A percentile compares a stretch with the other conserved stretches of the same genome.
phyloP scores from a whole-genome alignment of 2,113 vertebrate species.

The Anarhynchus alexandrinus region DNA sequence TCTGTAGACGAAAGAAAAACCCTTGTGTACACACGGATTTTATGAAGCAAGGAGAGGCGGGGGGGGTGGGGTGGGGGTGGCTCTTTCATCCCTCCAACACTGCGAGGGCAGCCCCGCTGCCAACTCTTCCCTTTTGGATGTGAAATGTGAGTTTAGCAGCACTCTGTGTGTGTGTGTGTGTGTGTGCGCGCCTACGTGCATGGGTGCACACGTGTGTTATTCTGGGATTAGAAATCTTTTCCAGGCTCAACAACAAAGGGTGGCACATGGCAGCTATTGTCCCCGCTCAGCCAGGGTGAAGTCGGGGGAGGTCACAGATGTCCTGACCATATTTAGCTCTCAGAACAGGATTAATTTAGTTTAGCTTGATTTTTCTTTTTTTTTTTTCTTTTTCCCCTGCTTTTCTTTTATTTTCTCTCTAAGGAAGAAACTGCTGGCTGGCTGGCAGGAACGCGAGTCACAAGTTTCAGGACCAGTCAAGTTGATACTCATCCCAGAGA shows the following conservation, averaged over 20 bases:
- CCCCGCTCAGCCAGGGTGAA: constrained; percentile 37
- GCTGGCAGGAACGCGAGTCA: not conserved
- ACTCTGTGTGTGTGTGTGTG: not conserved
- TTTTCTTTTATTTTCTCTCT: not conserved
- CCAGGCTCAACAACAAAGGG: constrained; percentile 38
- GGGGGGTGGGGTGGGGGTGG: too few species aligned
- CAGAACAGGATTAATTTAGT: constrained; percentile 40
- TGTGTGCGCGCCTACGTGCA: constrained; percentile 14
- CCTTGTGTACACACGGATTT: constrained; percentile 28
- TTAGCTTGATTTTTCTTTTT: not conserved
- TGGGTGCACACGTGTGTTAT: not conserved
- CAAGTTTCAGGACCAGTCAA: not conserved
- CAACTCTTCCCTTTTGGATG: not conserved
- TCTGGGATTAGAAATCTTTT: constrained; percentile 30
- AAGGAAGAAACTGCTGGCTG: not conserved
- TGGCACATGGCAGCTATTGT: constrained; percentile 60
- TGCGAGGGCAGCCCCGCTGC: not conserved
- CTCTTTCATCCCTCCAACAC: not conserved
- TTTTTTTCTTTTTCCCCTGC: too few species aligned
- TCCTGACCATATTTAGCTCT: constrained; percentile 62
- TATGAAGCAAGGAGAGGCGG: not conserved
- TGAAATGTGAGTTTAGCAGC: not conserved
- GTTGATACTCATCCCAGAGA: not conserved
- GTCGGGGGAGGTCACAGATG: constrained; percentile 53
- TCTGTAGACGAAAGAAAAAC: constrained; percentile 49